Evolutionary conservation across 2,888 invertebrate genomes (phyloP).

Genomic region (Eupithecia tripunctaria): DNA sequence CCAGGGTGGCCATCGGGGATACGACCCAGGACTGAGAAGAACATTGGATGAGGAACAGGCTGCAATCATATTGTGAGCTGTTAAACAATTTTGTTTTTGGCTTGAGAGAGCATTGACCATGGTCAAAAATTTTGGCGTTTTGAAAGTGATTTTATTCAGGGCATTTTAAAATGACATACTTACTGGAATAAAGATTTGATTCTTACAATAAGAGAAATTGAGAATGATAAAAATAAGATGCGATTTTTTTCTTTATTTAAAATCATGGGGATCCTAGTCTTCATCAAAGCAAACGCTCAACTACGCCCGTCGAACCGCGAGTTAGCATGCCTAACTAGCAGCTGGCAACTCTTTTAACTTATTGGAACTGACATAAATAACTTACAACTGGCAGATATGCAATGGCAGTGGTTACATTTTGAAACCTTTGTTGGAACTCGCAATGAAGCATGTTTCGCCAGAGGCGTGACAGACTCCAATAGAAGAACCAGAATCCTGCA

Average conservation of each 20-base stretch:
- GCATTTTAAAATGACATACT: neutral
- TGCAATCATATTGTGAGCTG: neutral
- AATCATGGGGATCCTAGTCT: constrained; percentile 31
- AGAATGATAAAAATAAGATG: neutral
- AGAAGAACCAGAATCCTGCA: constrained; percentile 19
- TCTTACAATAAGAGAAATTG: neutral
- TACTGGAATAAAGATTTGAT: neutral
- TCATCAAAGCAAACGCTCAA: constrained; percentile 36
- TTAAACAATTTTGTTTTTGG: neutral
- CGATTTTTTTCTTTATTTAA: neutral
- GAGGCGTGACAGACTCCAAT: constrained; percentile 22
- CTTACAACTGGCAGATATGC: constrained; percentile 32
- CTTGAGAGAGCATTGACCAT: neutral
- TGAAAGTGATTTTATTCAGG: neutral
- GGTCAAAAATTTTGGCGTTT: neutral
- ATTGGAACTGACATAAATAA: constrained; percentile 46
- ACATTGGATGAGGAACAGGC: neutral
- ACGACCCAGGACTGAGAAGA: neutral
- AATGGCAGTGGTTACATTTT: constrained; percentile 30
- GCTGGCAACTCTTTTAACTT: constrained; percentile 44
- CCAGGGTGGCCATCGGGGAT: constrained; percentile 32
- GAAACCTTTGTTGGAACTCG: constrained; percentile 31
- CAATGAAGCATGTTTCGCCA: constrained; percentile 31
- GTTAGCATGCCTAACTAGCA: constrained; percentile 44
- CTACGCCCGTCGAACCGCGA: constrained; percentile 36